phyloP scores from a whole-genome alignment of 2,797 vertebrate genomes.

The Mastacembelus armatus region DNA sequence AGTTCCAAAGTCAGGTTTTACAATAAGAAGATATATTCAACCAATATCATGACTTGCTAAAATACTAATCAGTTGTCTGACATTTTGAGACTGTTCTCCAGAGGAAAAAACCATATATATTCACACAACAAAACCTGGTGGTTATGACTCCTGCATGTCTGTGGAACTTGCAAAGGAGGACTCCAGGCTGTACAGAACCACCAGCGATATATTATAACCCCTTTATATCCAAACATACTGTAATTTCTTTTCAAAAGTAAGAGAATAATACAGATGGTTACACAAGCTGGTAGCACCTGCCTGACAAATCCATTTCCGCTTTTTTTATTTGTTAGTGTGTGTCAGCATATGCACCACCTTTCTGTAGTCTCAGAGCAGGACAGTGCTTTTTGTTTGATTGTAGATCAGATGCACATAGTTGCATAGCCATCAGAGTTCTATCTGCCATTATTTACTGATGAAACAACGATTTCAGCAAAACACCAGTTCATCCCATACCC shows the following conservation, averaged over 20 bases:
- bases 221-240: slow-evolving; percentile 1
- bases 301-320: slow-evolving; percentile 39
- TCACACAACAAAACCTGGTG: no score
- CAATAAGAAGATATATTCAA: no score
- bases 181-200: neutral
- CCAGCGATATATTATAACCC: neutral
- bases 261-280: slow-evolving; percentile 35
- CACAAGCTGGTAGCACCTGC: slow-evolving; percentile 31
- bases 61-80: no score
- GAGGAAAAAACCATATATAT: no score
- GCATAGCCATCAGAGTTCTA: slow-evolving; percentile 56
- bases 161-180: neutral
- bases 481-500: neutral
- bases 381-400: slow-evolving; percentile 67
- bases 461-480: slow-evolving; percentile 64
- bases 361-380: slow-evolving; percentile 57
- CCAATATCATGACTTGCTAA: no score
- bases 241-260: neutral
- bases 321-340: slow-evolving; percentile 1
- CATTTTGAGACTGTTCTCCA: no score
- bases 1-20: no score
- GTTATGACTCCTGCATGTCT: neutral
- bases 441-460: slow-evolving; percentile 76
- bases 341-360: neutral
- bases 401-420: slow-evolving; percentile 67